A percentile compares a stretch with the other conserved stretches of the same genome.
Conservation (phyloP, 2,888 invertebrate species). For the Drosophila demipolita region DNA sequence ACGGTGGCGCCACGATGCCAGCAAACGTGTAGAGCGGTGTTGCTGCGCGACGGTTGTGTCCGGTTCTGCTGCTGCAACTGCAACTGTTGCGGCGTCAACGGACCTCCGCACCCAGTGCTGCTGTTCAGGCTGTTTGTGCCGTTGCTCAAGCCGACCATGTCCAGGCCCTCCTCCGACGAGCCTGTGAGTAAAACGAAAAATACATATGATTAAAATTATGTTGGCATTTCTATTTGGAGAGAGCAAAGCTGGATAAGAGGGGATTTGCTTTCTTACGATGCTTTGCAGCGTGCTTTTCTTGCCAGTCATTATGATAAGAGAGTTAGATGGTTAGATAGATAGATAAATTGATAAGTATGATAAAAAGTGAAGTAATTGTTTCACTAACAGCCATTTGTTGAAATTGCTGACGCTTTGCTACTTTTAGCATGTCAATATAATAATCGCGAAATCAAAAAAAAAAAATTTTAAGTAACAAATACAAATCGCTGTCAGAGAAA, state of each 20-base stretch:
- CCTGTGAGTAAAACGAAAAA: slow-evolving; percentile 84
- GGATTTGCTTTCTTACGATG: slow-evolving; percentile 57
- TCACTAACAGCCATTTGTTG: not conserved
- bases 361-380: not conserved
- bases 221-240: not conserved
- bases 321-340: slow-evolving; percentile 10
- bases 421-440: not conserved
- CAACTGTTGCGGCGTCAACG: slow-evolving; percentile 60
- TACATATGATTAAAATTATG: not conserved
- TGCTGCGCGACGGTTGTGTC: slow-evolving; percentile 89
- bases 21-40: slow-evolving; percentile 96
- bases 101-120: slow-evolving; percentile 64
- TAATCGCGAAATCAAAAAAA: not conserved
- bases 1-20: slow-evolving; percentile 98
- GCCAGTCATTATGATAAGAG: slow-evolving; percentile 67
- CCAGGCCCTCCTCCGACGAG: slow-evolving; percentile 90
- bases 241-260: not conserved
- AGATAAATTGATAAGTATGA: slow-evolving; percentile 1
- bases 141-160: slow-evolving; percentile 87
- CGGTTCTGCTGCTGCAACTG: slow-evolving; percentile 84
- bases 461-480: not conserved
- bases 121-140: slow-evolving; percentile 78
- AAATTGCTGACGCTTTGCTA: not conserved
- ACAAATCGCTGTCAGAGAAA: not conserved
- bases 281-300: slow-evolving; percentile 82